Evolutionary conservation across 1,140 invertebrate species (phyloP), one percentile per base, ranked within the genome.

Genomic region (Melipona quadrifasciata): DNA sequence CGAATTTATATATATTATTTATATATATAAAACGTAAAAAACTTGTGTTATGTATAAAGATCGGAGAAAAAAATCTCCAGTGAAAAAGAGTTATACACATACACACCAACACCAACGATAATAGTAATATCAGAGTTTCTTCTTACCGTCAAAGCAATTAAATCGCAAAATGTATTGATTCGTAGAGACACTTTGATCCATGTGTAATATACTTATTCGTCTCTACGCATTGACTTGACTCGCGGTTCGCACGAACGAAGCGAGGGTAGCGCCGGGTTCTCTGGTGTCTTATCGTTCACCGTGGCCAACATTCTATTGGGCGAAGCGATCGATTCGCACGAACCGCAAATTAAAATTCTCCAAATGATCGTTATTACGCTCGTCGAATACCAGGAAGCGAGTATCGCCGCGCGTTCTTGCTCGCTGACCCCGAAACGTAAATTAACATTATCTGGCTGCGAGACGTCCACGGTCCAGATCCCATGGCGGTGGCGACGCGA

Each of bases 391-490:
- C 87, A 57, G 81, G 39, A 39, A 57, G 27, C 79, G 68, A 24
- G n/a, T 51, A 77, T 71, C 79, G 67, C 53, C 47, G 47, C 12
- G 83, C 55, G 81, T 84, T 87, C 77, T 87, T 85, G 82, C 57
- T 77, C 84, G 65, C 65, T 71, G 87, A 83, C 65, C 58, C 80
- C 65, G 88, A 68, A 76, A 88, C 68, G 82, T 82, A 83, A 88
- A 89, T 89, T 88, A 89, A 86, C 77, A 77, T 88, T 89, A 83
- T 88, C 21, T 47, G 47, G 21, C 24, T 24, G 34, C 2, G 34
- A 70, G 34, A 39, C 64, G 64, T 34, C 21, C 47, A 39, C 24
- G 77, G 31, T 64, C 75, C 21, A 68, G 68, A 82, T 85, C 71
- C 58, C 55, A 72, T 19, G 17, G 47, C n/a, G n/a, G 53, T 31